Evolutionary conservation across 2,113 vertebrate genomes (phyloP).

Genomic region (Andinoacara biseriatus): DNA sequence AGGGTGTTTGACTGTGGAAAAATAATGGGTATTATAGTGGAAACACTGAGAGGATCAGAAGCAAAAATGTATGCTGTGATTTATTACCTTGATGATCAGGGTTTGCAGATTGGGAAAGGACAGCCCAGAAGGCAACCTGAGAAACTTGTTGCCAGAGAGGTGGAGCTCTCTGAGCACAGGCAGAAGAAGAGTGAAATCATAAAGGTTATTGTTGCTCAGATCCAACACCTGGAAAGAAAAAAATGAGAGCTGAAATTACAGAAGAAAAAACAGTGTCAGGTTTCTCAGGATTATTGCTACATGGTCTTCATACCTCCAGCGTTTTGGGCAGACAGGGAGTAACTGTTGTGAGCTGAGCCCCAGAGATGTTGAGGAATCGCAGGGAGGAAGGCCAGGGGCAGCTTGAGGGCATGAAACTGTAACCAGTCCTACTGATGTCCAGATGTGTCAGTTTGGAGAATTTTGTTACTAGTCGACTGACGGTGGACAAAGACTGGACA

Average conservation of each 20-base stretch:
- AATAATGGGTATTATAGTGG: too few species aligned
- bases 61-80: too few species aligned
- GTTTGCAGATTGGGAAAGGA: too few species aligned
- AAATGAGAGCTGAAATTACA: background rate
- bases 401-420: constrained; percentile 74
- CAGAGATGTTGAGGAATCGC: constrained; percentile 85
- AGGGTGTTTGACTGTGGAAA: too few species aligned
- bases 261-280: background rate
- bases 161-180: constrained; percentile 84
- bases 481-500: constrained; percentile 48
- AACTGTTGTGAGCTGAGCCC: constrained; percentile 73
- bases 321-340: constrained; percentile 80
- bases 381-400: constrained; percentile 85
- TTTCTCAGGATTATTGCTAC: background rate
- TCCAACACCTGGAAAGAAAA: constrained; percentile 80
- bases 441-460: constrained; percentile 80
- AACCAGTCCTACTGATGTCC: constrained; percentile 84
- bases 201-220: constrained; percentile 85
- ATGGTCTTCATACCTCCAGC: constrained; percentile 54
- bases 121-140: constrained; percentile 74
- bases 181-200: constrained; percentile 72
- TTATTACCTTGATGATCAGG: too few species aligned
- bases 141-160: constrained; percentile 86
- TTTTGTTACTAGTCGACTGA: constrained; percentile 55
- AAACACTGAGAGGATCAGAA: too few species aligned